Evolutionary conservation across 1,140 invertebrate genomes (phyloP), one percentile per base, ranked within the genome.

Genomic region (Hycleus cichorii): DNA sequence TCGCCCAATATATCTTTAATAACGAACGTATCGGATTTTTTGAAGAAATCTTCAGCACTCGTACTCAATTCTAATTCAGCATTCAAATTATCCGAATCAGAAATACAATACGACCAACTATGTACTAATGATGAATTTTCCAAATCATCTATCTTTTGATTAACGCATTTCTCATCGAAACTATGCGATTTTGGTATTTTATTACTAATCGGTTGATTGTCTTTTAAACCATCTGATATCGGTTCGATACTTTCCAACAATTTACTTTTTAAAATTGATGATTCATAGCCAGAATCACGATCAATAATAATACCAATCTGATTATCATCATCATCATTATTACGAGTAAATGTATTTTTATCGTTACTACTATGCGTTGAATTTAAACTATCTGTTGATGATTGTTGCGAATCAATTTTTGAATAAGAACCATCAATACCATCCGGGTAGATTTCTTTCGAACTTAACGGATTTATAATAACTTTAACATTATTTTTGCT

Each of bases 391-490:
- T 74, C 72, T 18, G 53, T 65, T 1, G 72, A 74, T 7, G 69
- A 72, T 58, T 70, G 59, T 38, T 64, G 57, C 3, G 69, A 70
- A 43, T 68, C 69, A 12, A 65, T 46, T 57, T 70, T 65, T 1
- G 69, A 68, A 56, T 73, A 74, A 10, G 68, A 72, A 3, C 71
- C 71, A 39, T 71, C 65, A 6, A 73, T 26, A 7, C 70, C 69
- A 26, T 66, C 59, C 1, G 72, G 68, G 56, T 72, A 72, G 46
- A 71, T 69, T 44, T 74, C 72, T 55, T 73, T 74, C 6, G 62
- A 67, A 54, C 71, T 71, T 45, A 81, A 70, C 0, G 80, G 80
- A 73, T 81, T 81, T 2, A 81, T 77, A 38, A 79, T 78, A 27
- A 80, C 55, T 10, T 77, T 77, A 10, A 80, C 77, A 9, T 66